phyloP scores from a whole-genome alignment of 2,888 invertebrate genomes.

The Rhopalosiphum nymphaeae region DNA sequence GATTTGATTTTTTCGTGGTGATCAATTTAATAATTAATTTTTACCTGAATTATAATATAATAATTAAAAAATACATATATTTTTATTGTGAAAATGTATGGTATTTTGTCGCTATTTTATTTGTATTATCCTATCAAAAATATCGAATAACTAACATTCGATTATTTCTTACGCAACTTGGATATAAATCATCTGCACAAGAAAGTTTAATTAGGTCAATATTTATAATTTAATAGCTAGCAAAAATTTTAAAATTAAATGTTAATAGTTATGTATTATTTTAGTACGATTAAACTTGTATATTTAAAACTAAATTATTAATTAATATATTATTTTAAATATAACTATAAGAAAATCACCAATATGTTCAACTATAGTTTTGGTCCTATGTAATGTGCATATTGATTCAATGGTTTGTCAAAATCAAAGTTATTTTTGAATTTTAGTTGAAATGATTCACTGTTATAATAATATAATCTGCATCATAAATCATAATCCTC shows the following conservation, averaged over 20 bases:
- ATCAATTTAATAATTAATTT: not conserved
- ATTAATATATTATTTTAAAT: not conserved
- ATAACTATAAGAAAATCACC: not conserved
- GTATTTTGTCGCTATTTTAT: not conserved
- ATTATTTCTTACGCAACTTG: not conserved
- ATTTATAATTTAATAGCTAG: not conserved
- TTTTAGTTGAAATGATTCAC: not conserved
- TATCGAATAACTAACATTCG: not conserved
- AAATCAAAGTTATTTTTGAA: not conserved
- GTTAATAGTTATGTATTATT: not conserved
- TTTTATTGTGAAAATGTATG: not conserved
- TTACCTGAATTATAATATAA: not conserved
- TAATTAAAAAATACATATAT: not conserved
- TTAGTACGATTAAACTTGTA: not conserved
- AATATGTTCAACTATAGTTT: not conserved
- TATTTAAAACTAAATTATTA: too few relatives aligned
- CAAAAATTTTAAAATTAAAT: not conserved
- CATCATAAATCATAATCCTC: not conserved
- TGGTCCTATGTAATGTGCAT: not conserved
- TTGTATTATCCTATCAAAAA: not conserved
- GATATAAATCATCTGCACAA: not conserved
- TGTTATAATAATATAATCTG: not conserved
- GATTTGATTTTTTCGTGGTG: not conserved
- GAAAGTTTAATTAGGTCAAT: not conserved
- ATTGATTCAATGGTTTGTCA: not conserved